These are phyloP conservation scores for Zeugodacus cucurbitae DNA, from an alignment of 1,140 invertebrate genomes.

Conservation along the genomic window DNA sequence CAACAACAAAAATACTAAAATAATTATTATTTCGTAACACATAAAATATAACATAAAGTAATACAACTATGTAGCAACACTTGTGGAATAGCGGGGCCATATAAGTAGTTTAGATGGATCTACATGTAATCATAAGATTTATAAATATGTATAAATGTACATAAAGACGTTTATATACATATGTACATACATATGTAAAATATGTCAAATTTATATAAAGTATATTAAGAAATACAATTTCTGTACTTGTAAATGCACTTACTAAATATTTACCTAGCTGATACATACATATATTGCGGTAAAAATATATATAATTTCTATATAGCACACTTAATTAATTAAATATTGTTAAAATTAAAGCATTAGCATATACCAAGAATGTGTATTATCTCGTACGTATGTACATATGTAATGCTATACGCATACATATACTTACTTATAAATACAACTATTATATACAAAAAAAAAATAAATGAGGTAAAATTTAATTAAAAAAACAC, in stretches of 20 bases:
- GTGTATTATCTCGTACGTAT: neutral
- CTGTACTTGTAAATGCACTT: conserved; percentile 7
- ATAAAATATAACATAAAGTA: conserved; percentile 49
- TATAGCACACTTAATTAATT: conserved; percentile 8
- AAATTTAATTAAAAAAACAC: neutral
- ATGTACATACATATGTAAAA: neutral
- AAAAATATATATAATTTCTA: neutral
- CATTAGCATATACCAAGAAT: neutral
- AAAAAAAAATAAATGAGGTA: neutral
- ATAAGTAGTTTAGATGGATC: conserved; percentile 45
- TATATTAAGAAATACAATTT: conserved; percentile 13
- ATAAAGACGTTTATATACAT: neutral
- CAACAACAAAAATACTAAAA: conserved; percentile 11
- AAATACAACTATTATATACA: neutral
- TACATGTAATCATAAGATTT: neutral
- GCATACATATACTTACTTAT: neutral
- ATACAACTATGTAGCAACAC: conserved; percentile 56
- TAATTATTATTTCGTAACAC: neutral
- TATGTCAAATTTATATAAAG: neutral
- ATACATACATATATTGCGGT: neutral
- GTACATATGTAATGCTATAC: neutral
- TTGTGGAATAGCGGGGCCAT: conserved; percentile 66
- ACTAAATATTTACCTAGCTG: conserved; percentile 2
- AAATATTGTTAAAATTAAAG: neutral
- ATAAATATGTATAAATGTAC: neutral